Percentiles rank a stretch among this genome's conserved stretches.
Evolutionary conservation across 1,140 invertebrate genomes (phyloP).

Genomic region (Neuroterus valhalla): DNA sequence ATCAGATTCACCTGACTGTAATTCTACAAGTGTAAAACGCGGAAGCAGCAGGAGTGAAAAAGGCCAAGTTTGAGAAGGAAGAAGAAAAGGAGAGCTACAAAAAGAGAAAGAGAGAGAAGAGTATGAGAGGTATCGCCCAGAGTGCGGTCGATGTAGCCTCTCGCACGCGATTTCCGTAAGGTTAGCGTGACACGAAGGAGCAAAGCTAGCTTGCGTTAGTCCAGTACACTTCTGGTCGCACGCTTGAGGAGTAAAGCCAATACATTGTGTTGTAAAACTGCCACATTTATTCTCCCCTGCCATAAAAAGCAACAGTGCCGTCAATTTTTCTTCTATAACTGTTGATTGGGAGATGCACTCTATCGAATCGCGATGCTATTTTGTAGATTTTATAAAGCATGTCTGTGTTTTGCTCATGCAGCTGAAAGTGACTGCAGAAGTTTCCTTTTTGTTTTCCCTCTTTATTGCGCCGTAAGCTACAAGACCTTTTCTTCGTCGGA

Average conservation of each 20-base stretch:
- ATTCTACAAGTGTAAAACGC: slow-evolving; percentile 33
- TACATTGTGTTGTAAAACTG: slow-evolving; percentile 49
- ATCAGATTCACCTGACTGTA: slow-evolving; percentile 54
- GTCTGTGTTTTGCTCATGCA: slow-evolving; percentile 41
- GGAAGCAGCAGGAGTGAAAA: slow-evolving; percentile 38
- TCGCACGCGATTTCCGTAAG: slow-evolving; percentile 64
- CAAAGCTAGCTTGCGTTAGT: slow-evolving; percentile 44
- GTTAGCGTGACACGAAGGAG: slow-evolving; percentile 55
- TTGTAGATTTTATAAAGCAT: slow-evolving; percentile 9
- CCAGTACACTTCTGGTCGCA: slow-evolving; percentile 33
- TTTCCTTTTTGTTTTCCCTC: slow-evolving; percentile 21
- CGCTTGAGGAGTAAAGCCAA: slow-evolving; percentile 35
- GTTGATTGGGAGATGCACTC: not conserved
- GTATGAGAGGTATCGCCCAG: slow-evolving; percentile 34
- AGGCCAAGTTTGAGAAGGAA: slow-evolving; percentile 34
- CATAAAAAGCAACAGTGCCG: slow-evolving; percentile 20
- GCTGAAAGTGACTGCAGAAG: slow-evolving; percentile 25
- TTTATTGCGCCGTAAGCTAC: slow-evolving; percentile 23
- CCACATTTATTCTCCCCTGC: slow-evolving; percentile 47
- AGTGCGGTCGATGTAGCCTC: slow-evolving; percentile 66
- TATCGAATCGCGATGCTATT: not conserved
- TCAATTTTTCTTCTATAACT: not conserved
- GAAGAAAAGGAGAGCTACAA: slow-evolving; percentile 23
- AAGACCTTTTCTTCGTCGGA: slow-evolving; percentile 19
- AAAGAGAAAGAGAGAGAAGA: slow-evolving; percentile 1